phyloP scores from a whole-genome alignment of 2,888 invertebrate species.

The Eremobia ochroleuca region DNA sequence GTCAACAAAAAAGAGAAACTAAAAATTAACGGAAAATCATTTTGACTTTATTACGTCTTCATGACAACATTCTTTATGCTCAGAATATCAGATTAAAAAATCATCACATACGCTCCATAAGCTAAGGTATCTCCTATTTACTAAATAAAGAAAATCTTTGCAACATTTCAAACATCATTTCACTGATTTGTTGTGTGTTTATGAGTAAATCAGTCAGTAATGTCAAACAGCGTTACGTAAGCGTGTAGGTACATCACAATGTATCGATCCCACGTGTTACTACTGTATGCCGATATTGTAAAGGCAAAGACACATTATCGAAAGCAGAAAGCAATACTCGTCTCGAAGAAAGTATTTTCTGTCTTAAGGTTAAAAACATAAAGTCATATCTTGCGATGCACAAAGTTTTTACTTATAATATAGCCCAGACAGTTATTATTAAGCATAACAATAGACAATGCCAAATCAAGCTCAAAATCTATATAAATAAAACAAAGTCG shows the following conservation, averaged over 20 bases:
- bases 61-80: background rate
- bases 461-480: background rate
- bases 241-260: conserved; percentile 42
- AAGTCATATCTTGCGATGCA: background rate
- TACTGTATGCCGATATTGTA: conserved; percentile 22
- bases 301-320: conserved; percentile 38
- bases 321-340: background rate
- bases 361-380: background rate
- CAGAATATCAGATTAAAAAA: background rate
- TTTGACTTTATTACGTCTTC: background rate
- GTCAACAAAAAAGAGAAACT: background rate
- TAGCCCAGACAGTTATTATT: background rate
- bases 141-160: background rate
- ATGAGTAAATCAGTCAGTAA: conserved; percentile 44
- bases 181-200: conserved; percentile 35
- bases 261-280: conserved; percentile 61
- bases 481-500: too few relatives aligned
- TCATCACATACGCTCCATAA: background rate
- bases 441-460: background rate
- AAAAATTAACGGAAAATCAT: background rate
- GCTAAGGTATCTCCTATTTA: background rate
- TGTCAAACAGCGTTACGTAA: conserved; percentile 31
- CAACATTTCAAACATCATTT: background rate
- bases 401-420: background rate
- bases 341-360: background rate